Base-by-base conservation (phyloP, 2,113 vertebrate genomes). In the Anhinga rufa region DNA sequence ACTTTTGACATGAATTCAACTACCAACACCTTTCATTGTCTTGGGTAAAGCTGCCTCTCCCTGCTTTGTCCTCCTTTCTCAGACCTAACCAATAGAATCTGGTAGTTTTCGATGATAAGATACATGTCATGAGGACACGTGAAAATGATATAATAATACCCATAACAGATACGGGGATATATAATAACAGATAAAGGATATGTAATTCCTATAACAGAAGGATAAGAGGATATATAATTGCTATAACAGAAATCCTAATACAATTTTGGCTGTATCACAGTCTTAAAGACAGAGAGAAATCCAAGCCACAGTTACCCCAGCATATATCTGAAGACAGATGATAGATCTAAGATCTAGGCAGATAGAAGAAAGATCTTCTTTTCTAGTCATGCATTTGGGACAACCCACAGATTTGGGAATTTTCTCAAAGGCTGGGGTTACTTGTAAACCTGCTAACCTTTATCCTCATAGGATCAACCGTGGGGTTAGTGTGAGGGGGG, bases 1-100 rank as follows among this genome's bases (percentile, higher is more conserved):
- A 77, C 38, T 94, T 97, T 92, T 92, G 90, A 86, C 83, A 91
- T 40, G 77, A 92, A 97, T 96, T 97, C 71, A 96, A 95, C 68
- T 88, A 87, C 94, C 89, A 85, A 88, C 91, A 97, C 91, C 89
- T 97, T 95, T 92, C 81, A 95, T 21, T 95, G 76, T 78, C 46
- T 94, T 95, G 86, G 96, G 76, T 68, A 78, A 97, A 97, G 89
- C 65, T 89, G 57, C 60, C 69, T 74, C 10, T 4, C 85, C 93
- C 69, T 65, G 65, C 94, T 97, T 93, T 95, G 93, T 81, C 34
- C 66, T 40, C 88, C 44, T 95, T 96, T 91, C 36, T 92, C 66
- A 93, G 75, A 62, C 34, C 14, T 82, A 79, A 96, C 86, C 90
- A 88, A 95, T 25, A 93, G 29, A 96, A 93, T 24, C 44, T 31